These are phyloP conservation scores for Toxotes chatareus DNA, from an alignment of 2,113 vertebrate species.

Conservation along the genomic window DNA sequence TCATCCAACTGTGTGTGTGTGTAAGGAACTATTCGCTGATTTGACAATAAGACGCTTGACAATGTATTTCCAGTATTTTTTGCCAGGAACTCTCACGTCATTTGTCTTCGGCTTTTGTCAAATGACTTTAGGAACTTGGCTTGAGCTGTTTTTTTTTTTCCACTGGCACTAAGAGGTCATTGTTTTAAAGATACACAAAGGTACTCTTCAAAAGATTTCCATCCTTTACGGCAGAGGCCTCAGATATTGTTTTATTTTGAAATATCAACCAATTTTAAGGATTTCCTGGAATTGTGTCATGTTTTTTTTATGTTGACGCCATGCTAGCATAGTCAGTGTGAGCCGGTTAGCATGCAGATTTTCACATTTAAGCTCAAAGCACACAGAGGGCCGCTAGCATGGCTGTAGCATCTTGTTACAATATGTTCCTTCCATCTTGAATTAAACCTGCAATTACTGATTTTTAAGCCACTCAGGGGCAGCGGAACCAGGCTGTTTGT, in stretches of 20 bases:
- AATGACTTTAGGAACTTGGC: constrained; percentile 34
- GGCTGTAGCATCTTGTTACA: neutral
- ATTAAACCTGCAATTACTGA: neutral
- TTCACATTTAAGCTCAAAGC: neutral
- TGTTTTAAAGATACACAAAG: constrained; percentile 33
- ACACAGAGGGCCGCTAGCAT: neutral
- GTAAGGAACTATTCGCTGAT: constrained; percentile 43
- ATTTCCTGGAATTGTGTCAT: neutral
- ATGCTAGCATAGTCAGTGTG: neutral
- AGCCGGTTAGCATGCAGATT: neutral
- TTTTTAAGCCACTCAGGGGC: neutral
- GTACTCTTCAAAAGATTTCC: constrained; percentile 2
- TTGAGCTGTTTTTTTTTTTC: constrained; percentile 20
- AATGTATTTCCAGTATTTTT: constrained; percentile 57
- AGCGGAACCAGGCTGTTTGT: no score
- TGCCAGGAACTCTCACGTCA: constrained; percentile 55
- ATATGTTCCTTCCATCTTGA: no score
- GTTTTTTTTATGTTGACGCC: neutral
- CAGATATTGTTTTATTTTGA: neutral
- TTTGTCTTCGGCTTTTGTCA: constrained; percentile 58
- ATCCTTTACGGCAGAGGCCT: neutral
- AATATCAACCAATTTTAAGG: neutral
- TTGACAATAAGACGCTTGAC: constrained; percentile 65
- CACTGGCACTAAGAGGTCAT: constrained; percentile 23
- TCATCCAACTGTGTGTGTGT: constrained; percentile 13